A percentile compares a stretch with the other conserved stretches of the same genome.
Conservation (phyloP, 1,140 invertebrate species). For the Bombus impatiens region DNA sequence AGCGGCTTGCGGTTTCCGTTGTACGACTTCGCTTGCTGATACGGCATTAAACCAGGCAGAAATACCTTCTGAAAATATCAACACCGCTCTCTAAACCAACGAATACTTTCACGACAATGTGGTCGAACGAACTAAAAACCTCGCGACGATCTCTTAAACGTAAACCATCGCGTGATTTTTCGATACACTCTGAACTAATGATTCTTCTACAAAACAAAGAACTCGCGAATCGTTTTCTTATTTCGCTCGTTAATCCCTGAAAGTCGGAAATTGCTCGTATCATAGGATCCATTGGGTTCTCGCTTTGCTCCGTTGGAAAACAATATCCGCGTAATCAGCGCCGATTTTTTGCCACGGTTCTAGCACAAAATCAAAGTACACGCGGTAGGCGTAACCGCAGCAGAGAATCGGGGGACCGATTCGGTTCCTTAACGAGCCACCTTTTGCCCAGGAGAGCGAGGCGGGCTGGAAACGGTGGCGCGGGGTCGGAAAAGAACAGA, state of each 20-base stretch:
- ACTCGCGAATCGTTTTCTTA: background rate
- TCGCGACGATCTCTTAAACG: background rate
- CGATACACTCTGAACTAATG: background rate
- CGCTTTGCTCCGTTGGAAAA: background rate
- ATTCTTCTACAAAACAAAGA: background rate
- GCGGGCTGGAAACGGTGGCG: background rate
- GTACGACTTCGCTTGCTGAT: background rate
- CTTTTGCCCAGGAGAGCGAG: slow-evolving; percentile 55
- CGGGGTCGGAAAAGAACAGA: slow-evolving; percentile 29
- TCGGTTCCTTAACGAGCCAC: slow-evolving; percentile 60
- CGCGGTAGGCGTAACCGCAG: slow-evolving; percentile 33
- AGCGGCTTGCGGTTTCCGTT: background rate
- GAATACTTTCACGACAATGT: background rate
- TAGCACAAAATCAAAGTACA: slow-evolving; percentile 33
- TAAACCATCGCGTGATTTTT: background rate
- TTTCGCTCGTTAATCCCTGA: background rate
- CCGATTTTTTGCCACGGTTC: background rate
- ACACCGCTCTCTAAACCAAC: background rate
- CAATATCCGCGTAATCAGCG: background rate
- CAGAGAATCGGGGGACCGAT: background rate
- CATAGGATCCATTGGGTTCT: background rate
- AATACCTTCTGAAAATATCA: slow-evolving; percentile 22
- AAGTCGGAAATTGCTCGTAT: background rate
- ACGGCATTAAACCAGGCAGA: slow-evolving; percentile 8
- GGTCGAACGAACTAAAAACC: background rate